Evolutionary conservation across 1,140 invertebrate species (phyloP).

Genomic region (Aporrectodea caliginosa): DNA sequence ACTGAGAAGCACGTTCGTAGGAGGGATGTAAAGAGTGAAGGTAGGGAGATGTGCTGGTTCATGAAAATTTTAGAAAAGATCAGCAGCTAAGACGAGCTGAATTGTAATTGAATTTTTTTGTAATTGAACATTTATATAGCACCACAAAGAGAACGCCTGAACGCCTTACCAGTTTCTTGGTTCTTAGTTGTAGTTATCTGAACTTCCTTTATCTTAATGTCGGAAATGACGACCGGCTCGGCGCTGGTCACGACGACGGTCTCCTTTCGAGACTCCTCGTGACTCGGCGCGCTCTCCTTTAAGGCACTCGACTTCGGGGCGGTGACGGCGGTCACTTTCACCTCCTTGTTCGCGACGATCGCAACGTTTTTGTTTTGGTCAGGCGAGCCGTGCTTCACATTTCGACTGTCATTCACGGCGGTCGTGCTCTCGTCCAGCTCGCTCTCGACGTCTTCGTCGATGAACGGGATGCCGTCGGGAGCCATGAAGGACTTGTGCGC

Average conservation of each 20-base stretch:
- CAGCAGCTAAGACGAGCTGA: too few species aligned
- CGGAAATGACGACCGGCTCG: background rate
- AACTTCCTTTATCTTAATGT: background rate
- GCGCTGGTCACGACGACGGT: too few species aligned
- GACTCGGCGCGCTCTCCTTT: background rate
- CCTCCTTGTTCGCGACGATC: background rate
- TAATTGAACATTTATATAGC: too few species aligned
- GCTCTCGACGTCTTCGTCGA: slow-evolving; percentile 15
- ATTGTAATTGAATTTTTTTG: too few species aligned
- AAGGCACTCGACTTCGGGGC: background rate
- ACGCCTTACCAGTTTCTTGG: background rate
- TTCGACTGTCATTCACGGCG: background rate
- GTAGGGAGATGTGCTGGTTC: too few species aligned
- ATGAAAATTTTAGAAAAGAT: too few species aligned
- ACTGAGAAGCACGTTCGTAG: too few species aligned
- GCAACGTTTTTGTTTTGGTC: background rate
- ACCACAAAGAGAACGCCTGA: too few species aligned
- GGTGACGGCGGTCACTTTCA: background rate
- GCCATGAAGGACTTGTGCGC: slow-evolving; percentile 22
- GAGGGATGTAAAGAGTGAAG: too few species aligned
- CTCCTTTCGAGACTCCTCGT: too few species aligned
- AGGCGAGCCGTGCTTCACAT: background rate
- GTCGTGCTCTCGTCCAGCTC: background rate
- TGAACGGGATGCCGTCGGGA: slow-evolving; percentile 24
- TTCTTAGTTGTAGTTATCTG: background rate